A percentile compares a stretch with the other conserved stretches of the same genome.
Conservation (phyloP, 2,797 vertebrate genomes). For the Poecilia picta region DNA sequence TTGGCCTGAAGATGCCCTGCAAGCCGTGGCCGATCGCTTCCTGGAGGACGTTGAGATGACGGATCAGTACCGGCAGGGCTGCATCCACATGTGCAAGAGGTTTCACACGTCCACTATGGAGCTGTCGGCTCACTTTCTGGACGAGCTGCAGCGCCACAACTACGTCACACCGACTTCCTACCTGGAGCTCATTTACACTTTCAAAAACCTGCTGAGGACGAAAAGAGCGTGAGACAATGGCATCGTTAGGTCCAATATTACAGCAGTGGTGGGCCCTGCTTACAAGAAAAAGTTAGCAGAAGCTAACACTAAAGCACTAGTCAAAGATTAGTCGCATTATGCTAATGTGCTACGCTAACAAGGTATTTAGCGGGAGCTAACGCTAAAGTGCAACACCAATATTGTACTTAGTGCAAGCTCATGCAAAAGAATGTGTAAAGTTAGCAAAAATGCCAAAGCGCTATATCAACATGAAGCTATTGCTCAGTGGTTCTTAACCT, state of each 20-base stretch:
- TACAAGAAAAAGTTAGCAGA: background rate
- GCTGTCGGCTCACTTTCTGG: slow-evolving; percentile 81
- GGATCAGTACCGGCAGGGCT: slow-evolving; percentile 80
- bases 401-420: too few species aligned
- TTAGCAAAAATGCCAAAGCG: too few species aligned
- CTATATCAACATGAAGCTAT: too few species aligned
- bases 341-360: too few species aligned
- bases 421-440: too few species aligned
- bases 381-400: too few species aligned
- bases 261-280: background rate
- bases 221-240: slow-evolving; percentile 83
- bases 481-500: too few species aligned
- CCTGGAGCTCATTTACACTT: slow-evolving; percentile 92
- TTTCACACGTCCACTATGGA: slow-evolving; percentile 89
- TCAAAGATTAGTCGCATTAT: too few species aligned
- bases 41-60: slow-evolving; percentile 90
- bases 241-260: background rate
- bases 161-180: slow-evolving; percentile 95
- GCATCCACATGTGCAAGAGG: slow-evolving; percentile 91
- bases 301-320: background rate
- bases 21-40: slow-evolving; percentile 91
- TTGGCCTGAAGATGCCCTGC: slow-evolving; percentile 91
- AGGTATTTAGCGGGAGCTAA: too few species aligned
- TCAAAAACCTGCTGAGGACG: slow-evolving; percentile 86
- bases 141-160: slow-evolving; percentile 88